Evolutionary conservation across 2,113 vertebrate species (phyloP), one percentile per base, ranked within the genome.

Genomic region (Solea solea): DNA sequence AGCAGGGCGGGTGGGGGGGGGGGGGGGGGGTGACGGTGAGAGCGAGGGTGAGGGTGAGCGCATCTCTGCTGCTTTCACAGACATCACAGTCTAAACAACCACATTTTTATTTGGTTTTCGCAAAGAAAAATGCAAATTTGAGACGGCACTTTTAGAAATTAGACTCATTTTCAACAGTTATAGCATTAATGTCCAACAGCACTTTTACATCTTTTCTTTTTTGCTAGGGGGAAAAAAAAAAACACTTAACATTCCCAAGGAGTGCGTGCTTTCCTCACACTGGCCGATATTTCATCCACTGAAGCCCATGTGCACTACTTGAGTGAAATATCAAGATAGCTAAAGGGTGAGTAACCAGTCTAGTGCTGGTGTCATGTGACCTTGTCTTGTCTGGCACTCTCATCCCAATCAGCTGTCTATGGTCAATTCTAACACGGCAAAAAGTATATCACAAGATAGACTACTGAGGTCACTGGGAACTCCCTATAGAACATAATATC

Each of bases 321-420:
- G 51, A 88, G 76, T 83, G 78, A 87, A 92, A 90, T 88, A 88
- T 90, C 88, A 89, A 84, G 72, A 81, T 86, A 76, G 78, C 87
- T 82, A 42, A 71, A 56, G 82, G 85, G 85, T 55, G 50, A 87
- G 61, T 86, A 90, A 85, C 61, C 74, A 61, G 51, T 67, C 74
- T 72, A 81, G 87, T 74, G 80, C 66, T 2, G 64, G 89, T 86
- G 80, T 92, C 88, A 87, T 76, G 91, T 92, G 87, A 90, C 88
- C 64, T 42, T 78, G 34, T 34, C 34, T 4, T 2, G 83, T 78
- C 88, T 81, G 85, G 87, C 78, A 80, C 84, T 88, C 79, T 86
- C 78, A 89, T 87, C 91, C 88, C 89, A 91, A 90, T 88, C 82
- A 89, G 81, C 86, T 90, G 88, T 91, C 92, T 92, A 92, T 89